A percentile compares a stretch with the other conserved stretches of the same genome.
These are phyloP conservation scores for Ondatra zibethicus DNA, from an alignment of 2,113 vertebrate genomes.

Conservation along the genomic window DNA sequence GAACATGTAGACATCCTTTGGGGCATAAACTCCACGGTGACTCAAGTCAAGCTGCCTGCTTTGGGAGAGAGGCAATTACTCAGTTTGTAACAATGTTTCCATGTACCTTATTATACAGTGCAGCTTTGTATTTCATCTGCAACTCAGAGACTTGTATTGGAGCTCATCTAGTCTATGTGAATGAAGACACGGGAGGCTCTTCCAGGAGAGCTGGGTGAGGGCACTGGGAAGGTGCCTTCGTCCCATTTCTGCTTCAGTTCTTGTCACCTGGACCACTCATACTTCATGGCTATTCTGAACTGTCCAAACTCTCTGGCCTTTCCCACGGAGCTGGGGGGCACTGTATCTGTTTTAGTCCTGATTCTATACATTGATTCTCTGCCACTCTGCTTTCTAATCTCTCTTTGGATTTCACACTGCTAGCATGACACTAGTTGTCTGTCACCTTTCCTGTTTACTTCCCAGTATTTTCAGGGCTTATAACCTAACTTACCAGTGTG, in stretches of 20 bases:
- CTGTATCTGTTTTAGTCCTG: neutral
- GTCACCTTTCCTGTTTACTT: neutral
- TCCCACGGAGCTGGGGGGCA: neutral
- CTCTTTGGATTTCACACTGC: neutral
- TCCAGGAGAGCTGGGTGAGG: neutral
- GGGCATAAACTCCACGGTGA: conserved; percentile 89
- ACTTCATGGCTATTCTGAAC: neutral
- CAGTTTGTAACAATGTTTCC: neutral
- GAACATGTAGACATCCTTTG: conserved; percentile 92
- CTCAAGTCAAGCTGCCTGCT: conserved; percentile 84
- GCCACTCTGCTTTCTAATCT: neutral
- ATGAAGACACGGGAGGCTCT: neutral
- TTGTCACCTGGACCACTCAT: neutral
- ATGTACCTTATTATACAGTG: neutral
- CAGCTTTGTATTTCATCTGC: too few relatives aligned
- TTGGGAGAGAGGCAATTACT: conserved; percentile 49
- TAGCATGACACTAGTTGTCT: neutral
- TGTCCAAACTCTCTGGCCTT: neutral
- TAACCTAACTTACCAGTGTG: neutral
- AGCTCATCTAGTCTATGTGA: neutral
- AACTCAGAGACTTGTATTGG: neutral
- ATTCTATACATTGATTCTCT: neutral
- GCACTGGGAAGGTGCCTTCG: neutral
- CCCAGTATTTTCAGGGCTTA: neutral
- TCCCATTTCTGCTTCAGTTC: neutral